Evolutionary conservation across 2,113 vertebrate genomes (phyloP).

Genomic region (Spermophilus dauricus): DNA sequence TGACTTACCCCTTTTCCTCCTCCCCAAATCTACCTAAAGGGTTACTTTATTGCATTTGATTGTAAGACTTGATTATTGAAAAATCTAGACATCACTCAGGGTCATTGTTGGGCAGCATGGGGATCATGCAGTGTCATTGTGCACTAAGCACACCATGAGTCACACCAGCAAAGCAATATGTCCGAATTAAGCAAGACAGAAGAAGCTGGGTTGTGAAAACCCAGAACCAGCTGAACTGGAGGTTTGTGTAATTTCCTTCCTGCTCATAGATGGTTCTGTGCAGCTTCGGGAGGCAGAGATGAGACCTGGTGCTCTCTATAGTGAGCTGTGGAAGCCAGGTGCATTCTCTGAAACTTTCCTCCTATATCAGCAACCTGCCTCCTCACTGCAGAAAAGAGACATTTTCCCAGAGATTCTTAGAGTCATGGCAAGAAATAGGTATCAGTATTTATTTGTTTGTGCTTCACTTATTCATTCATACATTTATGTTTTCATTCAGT

Average conservation of each 20-base stretch:
- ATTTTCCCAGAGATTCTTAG: slow-evolving; percentile 26
- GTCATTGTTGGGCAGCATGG: background rate
- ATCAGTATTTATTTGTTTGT: background rate
- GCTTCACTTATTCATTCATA: slow-evolving; percentile 1
- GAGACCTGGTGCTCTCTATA: background rate
- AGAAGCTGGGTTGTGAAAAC: slow-evolving; percentile 51
- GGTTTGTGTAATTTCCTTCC: slow-evolving; percentile 57
- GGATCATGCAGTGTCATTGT: background rate
- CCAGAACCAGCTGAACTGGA: slow-evolving; percentile 44
- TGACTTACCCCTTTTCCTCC: background rate
- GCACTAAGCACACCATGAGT: background rate
- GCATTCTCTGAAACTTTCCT: background rate
- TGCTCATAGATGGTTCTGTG: background rate
- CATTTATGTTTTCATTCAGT: background rate
- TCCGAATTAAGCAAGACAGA: slow-evolving; percentile 34
- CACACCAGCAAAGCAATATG: background rate
- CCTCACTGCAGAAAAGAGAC: background rate
- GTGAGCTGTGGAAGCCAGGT: background rate
- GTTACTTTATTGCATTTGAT: background rate
- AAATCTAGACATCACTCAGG: background rate
- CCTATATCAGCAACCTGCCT: background rate
- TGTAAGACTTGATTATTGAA: slow-evolving; percentile 19
- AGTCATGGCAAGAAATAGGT: background rate
- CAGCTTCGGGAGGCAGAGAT: background rate
- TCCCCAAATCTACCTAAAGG: background rate